Evolutionary conservation across 1,140 invertebrate species (phyloP).

Genomic region (Bombyx mori): ASM3026992v2 NC_085121.1:6600501-6601000

Average conservation of each 20-base stretch:
- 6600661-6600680: too few relatives aligned
- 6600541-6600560: too few relatives aligned
- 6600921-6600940: conserved; percentile 74
- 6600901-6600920: conserved; percentile 56
- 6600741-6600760: not conserved
- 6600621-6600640: too few relatives aligned
- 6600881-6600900: conserved; percentile 75
- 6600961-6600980: conserved; percentile 73
- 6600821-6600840: conserved; percentile 86
- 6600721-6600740: too few relatives aligned
- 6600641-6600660: too few relatives aligned
- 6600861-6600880: conserved; percentile 85
- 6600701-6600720: too few relatives aligned
- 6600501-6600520: too few relatives aligned
- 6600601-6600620: too few relatives aligned
- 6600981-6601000: conserved; percentile 74
- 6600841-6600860: conserved; percentile 85
- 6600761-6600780: not conserved
- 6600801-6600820: conserved; percentile 79
- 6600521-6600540: too few relatives aligned
- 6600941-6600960: conserved; percentile 78
- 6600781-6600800: not conserved
- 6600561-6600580: too few relatives aligned
- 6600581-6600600: too few relatives aligned
- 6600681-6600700: too few relatives aligned